Evolutionary conservation across 2,797 vertebrate species (phyloP).

Genomic region (Antrozous pallidus): DNA sequence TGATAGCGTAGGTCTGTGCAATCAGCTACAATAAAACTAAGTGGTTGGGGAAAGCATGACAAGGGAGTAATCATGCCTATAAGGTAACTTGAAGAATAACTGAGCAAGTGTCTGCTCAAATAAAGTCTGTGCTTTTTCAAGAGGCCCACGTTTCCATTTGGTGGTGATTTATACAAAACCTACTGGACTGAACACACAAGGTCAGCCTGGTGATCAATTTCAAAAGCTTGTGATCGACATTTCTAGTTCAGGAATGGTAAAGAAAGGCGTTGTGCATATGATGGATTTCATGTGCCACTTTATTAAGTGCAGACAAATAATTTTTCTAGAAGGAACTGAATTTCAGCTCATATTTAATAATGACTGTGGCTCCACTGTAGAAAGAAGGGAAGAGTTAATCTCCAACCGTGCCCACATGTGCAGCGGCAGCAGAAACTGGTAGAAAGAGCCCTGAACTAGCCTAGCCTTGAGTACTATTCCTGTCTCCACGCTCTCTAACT

Average conservation of each 20-base stretch:
- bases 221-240: neutral
- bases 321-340: conserved; percentile 15
- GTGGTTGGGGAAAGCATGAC: neutral
- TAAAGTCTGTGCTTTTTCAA: neutral
- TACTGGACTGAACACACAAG: neutral
- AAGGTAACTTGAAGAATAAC: neutral
- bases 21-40: conserved; percentile 33
- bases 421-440: conserved; percentile 60
- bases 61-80: neutral
- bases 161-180: neutral
- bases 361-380: neutral
- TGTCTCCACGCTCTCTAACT: conserved; percentile 50
- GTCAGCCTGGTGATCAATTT: neutral
- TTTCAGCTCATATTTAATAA: neutral
- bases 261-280: neutral
- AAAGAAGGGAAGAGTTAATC: conserved; percentile 56
- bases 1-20: conserved; percentile 21
- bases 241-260: neutral
- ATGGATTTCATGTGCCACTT: neutral
- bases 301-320: neutral
- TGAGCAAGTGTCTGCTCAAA: conserved; percentile 31
- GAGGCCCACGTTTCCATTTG: neutral
- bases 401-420: conserved; percentile 43
- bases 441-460: conserved; percentile 61
- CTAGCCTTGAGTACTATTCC: conserved; percentile 71